Evolutionary conservation across 2,113 vertebrate genomes (phyloP).

Genomic region (Suncus etruscus): DNA sequence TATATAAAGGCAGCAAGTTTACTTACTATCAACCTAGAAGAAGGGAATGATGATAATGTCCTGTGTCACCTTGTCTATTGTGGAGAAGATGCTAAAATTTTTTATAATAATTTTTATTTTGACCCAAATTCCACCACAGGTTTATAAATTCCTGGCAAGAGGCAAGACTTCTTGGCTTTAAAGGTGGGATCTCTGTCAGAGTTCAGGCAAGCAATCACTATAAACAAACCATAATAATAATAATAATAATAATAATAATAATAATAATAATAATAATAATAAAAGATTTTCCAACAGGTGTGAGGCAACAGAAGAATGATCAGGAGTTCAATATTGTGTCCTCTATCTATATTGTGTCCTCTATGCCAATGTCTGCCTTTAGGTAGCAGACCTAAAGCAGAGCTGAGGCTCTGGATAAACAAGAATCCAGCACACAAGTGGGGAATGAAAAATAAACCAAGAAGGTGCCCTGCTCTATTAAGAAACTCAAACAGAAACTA

Average conservation of each 20-base stretch:
- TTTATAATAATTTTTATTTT: too few relatives aligned
- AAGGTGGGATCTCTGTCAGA: background rate
- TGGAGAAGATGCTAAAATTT: background rate
- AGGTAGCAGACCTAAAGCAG: background rate
- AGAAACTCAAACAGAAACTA: background rate
- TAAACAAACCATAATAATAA: background rate
- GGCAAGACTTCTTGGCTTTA: background rate
- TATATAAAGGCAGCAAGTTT: background rate
- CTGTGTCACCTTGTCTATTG: background rate
- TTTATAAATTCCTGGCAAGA: conserved; percentile 15
- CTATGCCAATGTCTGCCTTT: background rate
- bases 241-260: too few relatives aligned
- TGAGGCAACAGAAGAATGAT: background rate
- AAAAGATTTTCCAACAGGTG: background rate
- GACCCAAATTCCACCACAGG: background rate
- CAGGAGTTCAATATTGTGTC: background rate
- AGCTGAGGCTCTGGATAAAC: background rate
- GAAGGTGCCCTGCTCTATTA: background rate
- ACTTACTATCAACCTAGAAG: background rate
- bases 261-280: background rate
- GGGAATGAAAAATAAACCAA: background rate
- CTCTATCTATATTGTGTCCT: background rate
- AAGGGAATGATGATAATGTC: background rate
- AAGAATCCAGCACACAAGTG: background rate
- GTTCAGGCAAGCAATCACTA: conserved; percentile 9